These are phyloP conservation scores for Cottoperca gobio DNA, from an alignment of 2,797 vertebrate species.

Conservation along the genomic window DNA sequence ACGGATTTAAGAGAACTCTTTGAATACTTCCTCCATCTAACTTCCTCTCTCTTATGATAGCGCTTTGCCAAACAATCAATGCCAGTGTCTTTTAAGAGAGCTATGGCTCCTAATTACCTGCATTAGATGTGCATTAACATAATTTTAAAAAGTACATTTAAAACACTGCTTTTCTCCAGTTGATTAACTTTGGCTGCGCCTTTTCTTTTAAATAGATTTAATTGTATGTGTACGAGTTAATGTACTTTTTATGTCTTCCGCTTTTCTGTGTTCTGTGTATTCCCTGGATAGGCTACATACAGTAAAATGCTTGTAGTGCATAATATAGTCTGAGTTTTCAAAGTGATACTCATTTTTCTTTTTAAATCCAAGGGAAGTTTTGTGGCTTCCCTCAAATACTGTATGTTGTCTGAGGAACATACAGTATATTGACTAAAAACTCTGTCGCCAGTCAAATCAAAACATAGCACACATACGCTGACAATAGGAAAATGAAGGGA, in stretches of 20 bases:
- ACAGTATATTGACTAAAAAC: constrained; percentile 28
- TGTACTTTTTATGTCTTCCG: background rate
- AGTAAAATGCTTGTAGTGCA: background rate
- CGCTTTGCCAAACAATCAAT: constrained; percentile 12
- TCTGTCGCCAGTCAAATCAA: constrained; percentile 15
- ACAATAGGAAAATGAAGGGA: constrained; percentile 23
- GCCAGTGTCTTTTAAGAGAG: background rate
- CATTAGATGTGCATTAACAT: background rate
- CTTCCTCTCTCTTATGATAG: background rate
- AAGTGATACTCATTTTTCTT: background rate
- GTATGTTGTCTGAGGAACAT: background rate
- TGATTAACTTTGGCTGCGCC: background rate
- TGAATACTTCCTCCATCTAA: background rate
- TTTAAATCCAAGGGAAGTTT: constrained; percentile 6
- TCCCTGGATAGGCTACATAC: background rate
- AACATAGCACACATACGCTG: constrained; percentile 16
- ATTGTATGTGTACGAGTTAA: background rate
- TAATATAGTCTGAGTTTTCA: background rate
- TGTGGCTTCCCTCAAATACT: background rate
- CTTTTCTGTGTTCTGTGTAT: background rate
- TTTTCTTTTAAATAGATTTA: background rate
- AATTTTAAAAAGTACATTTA: background rate
- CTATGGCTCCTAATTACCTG: background rate
- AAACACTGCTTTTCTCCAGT: background rate
- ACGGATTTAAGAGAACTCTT: background rate